These are phyloP conservation scores for Strigamia maritima DNA, from an alignment of 2,888 invertebrate species.

Conservation along the genomic window DNA sequence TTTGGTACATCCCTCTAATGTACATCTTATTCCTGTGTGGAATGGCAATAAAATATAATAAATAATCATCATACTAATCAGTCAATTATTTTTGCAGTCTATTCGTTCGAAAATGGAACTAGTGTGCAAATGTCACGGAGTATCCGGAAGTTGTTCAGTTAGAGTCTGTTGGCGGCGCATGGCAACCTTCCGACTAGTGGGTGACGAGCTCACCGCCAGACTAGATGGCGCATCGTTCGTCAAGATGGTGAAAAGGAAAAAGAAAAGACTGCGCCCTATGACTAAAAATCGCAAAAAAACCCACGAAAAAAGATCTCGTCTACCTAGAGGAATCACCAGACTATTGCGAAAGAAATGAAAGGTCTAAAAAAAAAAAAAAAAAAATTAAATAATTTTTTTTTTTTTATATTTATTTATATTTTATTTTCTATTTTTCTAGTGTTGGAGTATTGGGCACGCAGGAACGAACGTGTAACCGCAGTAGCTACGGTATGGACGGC, in stretches of 20 bases:
- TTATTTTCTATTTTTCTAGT: slow-evolving; percentile 54
- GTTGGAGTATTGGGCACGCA: slow-evolving; percentile 77
- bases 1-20: too few relatives aligned
- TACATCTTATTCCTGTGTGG: too few relatives aligned
- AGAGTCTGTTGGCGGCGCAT: slow-evolving; percentile 85
- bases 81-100: slow-evolving; percentile 49
- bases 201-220: slow-evolving; percentile 70
- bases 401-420: too few relatives aligned
- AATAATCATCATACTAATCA: too few relatives aligned
- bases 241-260: slow-evolving; percentile 57
- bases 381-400: background rate
- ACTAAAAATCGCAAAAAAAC: slow-evolving; percentile 77
- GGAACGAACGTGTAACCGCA: slow-evolving; percentile 77
- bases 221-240: slow-evolving; percentile 87
- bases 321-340: slow-evolving; percentile 87
- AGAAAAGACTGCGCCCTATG: slow-evolving; percentile 66
- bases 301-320: slow-evolving; percentile 84
- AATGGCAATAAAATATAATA: too few relatives aligned
- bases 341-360: slow-evolving; percentile 81
- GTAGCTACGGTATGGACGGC: slow-evolving; percentile 79
- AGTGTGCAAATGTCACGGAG: slow-evolving; percentile 89
- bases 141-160: slow-evolving; percentile 87
- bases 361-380: slow-evolving; percentile 55
- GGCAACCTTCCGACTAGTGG: slow-evolving; percentile 71
- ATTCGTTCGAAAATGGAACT: slow-evolving; percentile 71